phyloP scores from a whole-genome alignment of 1,140 invertebrate genomes.

The Brachionus rubens region DNA sequence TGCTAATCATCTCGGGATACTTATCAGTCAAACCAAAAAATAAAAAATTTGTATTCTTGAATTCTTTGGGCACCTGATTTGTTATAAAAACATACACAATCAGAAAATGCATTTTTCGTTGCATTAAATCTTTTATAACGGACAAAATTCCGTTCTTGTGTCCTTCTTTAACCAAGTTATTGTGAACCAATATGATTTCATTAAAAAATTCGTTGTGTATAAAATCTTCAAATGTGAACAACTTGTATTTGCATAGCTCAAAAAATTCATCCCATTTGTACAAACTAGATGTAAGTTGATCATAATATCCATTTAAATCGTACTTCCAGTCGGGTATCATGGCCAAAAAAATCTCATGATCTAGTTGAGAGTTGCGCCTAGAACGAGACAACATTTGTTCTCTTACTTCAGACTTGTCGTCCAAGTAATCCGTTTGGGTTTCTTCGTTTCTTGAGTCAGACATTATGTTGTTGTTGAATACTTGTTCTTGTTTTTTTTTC shows the following conservation, averaged over 20 bases:
- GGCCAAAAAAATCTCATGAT: slow-evolving; percentile 8
- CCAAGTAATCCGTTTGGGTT: background rate
- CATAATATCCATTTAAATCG: slow-evolving; percentile 16
- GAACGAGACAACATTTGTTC: background rate
- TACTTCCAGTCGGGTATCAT: slow-evolving; percentile 30
- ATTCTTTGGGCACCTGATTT: slow-evolving; percentile 10
- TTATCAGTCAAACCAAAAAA: slow-evolving; percentile 29
- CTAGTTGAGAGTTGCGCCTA: background rate
- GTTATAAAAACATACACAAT: slow-evolving; percentile 17
- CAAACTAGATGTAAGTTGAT: background rate
- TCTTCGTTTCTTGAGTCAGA: background rate
- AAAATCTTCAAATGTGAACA: background rate
- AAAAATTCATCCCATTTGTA: slow-evolving; percentile 28
- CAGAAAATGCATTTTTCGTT: slow-evolving; percentile 18
- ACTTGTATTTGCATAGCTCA: slow-evolving; percentile 12
- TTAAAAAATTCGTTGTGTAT: background rate
- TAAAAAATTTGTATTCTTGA: slow-evolving; percentile 6
- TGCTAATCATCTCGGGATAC: background rate
- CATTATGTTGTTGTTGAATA: background rate
- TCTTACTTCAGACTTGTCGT: background rate
- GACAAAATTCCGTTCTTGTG: background rate
- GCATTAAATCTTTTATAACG: background rate
- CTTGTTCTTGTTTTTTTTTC: too few species aligned
- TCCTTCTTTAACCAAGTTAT: background rate
- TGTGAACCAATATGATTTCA: background rate